These are phyloP conservation scores for Anthoscopus minutus DNA, from an alignment of 2,113 vertebrate genomes.

Conservation along the genomic window DNA sequence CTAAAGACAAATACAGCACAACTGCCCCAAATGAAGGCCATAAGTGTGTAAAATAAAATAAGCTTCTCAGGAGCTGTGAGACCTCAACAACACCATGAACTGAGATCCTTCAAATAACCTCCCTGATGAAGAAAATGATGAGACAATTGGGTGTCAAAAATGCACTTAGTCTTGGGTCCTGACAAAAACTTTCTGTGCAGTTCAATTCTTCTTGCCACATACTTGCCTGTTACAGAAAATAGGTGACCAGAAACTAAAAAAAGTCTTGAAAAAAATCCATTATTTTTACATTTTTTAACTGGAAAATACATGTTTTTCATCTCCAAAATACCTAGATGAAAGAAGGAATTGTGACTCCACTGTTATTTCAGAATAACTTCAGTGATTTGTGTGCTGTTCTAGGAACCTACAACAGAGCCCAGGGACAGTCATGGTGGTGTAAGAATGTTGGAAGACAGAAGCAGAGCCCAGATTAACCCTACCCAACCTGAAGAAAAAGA, in stretches of 20 bases:
- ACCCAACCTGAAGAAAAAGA: neutral
- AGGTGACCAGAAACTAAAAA: neutral
- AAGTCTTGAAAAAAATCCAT: neutral
- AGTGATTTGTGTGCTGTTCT: neutral
- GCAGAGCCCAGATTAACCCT: neutral
- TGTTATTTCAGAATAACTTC: neutral
- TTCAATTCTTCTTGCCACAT: neutral
- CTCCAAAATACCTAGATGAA: neutral
- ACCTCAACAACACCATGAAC: neutral
- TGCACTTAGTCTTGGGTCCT: neutral
- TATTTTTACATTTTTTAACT: neutral
- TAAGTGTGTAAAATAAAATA: neutral
- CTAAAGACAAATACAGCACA: neutral
- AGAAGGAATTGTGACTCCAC: neutral
- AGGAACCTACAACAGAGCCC: neutral
- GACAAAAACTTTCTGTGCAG: neutral
- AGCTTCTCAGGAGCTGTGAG: neutral
- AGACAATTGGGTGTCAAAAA: neutral
- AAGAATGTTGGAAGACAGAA: neutral
- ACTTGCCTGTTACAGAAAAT: neutral
- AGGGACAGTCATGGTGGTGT: neutral
- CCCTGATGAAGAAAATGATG: neutral
- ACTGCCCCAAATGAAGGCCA: neutral
- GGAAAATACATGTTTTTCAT: neutral
- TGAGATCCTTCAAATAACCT: neutral